These are phyloP conservation scores for Forbesichthys agassizii DNA, from an alignment of 2,113 vertebrate species.

Conservation along the genomic window DNA sequence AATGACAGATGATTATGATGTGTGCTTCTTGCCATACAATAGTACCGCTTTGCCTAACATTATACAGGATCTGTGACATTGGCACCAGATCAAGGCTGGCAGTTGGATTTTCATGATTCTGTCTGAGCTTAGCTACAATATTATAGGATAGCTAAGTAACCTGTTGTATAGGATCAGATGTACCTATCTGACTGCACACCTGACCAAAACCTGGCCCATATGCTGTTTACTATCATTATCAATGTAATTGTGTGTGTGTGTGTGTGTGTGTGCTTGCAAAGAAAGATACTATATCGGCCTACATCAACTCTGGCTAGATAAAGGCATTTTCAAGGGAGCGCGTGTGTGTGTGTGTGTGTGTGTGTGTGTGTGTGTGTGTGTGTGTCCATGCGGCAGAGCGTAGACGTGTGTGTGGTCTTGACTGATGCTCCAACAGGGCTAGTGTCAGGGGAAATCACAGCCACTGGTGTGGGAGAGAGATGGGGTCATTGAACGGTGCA, in stretches of 20 bases:
- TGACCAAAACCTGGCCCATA: too few species aligned
- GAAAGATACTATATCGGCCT: neutral
- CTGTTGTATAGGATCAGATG: too few species aligned
- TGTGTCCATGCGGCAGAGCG: neutral
- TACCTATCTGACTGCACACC: too few species aligned
- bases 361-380: constrained; percentile 6
- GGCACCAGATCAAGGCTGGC: constrained; percentile 50
- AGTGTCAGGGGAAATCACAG: constrained; percentile 64
- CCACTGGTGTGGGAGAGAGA: constrained; percentile 16
- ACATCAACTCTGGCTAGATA: too few species aligned
- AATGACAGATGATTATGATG: neutral
- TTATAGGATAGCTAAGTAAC: too few species aligned
- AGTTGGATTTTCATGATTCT: constrained; percentile 22
- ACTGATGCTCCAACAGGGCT: constrained; percentile 48
- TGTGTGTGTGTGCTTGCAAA: too few species aligned
- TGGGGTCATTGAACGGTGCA: constrained; percentile 40
- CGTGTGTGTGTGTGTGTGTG: neutral
- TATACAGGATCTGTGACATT: constrained; percentile 18
- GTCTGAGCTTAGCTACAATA: too few species aligned
- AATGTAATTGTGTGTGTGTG: too few species aligned
- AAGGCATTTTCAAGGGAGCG: neutral
- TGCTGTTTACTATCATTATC: too few species aligned
- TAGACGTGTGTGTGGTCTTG: constrained; percentile 36
- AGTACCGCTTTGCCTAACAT: constrained; percentile 24
- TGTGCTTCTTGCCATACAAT: neutral